Percentiles rank a stretch among this genome's conserved stretches.
These are phyloP conservation scores for Episyrphus balteatus DNA, from an alignment of 1,140 invertebrate genomes.

Conservation along the genomic window DNA sequence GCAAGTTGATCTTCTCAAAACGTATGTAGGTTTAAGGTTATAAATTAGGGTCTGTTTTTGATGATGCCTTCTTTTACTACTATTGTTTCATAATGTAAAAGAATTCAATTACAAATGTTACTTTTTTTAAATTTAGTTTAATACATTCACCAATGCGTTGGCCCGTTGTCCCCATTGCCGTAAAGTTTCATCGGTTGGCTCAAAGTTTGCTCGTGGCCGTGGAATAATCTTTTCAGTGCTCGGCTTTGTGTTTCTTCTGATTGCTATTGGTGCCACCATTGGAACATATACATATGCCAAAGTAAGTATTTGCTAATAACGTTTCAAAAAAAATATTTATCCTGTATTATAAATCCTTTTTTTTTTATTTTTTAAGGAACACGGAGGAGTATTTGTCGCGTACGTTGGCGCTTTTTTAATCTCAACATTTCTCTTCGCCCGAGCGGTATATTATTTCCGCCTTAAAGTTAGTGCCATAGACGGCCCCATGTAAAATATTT, in stretches of 20 bases:
- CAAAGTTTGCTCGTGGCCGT: slow-evolving; percentile 65
- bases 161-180: slow-evolving; percentile 94
- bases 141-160: slow-evolving; percentile 82
- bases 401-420: slow-evolving; percentile 73
- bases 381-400: slow-evolving; percentile 70
- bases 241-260: slow-evolving; percentile 55
- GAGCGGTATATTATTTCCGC: slow-evolving; percentile 76
- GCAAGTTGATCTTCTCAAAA: no score
- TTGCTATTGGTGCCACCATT: slow-evolving; percentile 71
- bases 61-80: no score
- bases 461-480: slow-evolving; percentile 84
- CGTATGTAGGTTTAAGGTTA: no score
- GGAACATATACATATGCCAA: slow-evolving; percentile 42
- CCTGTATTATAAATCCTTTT: slow-evolving; percentile 3
- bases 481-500: slow-evolving; percentile 55
- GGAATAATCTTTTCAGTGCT: slow-evolving; percentile 71
- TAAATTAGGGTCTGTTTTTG: no score
- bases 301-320: slow-evolving; percentile 12
- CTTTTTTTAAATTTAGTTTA: slow-evolving; percentile 60
- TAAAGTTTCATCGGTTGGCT: slow-evolving; percentile 85
- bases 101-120: no score
- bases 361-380: slow-evolving; percentile 36
- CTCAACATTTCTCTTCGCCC: slow-evolving; percentile 57
- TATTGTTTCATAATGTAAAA: no score
- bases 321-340: background rate